Conservation (phyloP, 2,888 invertebrate genomes). For the Apodemia hepburni region DNA sequence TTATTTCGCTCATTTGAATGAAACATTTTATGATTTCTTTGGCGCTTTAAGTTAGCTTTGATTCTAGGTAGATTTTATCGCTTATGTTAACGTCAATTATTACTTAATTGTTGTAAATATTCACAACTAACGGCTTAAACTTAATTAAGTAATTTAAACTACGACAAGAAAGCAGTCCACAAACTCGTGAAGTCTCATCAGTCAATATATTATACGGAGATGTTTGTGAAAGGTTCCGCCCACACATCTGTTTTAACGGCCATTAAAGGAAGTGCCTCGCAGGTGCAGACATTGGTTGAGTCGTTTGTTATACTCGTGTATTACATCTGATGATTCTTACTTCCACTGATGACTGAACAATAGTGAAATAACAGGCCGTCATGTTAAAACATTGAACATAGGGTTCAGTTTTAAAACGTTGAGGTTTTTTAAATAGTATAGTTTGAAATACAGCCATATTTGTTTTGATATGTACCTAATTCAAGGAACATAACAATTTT, state of each 20-base stretch:
- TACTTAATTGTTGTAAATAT: neutral
- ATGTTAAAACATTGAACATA: neutral
- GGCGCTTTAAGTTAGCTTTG: no score
- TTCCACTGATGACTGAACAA: neutral
- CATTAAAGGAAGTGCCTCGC: conserved; percentile 16
- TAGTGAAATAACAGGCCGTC: neutral
- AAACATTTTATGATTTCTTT: no score
- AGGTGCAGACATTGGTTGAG: conserved; percentile 13
- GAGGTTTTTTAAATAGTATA: no score
- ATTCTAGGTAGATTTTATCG: neutral
- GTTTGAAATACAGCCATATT: no score
- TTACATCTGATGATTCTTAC: neutral
- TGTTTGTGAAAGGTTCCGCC: conserved; percentile 12
- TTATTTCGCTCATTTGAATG: no score
- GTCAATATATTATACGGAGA: conserved; percentile 11
- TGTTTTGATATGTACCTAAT: no score
- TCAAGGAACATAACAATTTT: no score
- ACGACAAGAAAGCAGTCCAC: neutral
- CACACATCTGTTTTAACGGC: conserved; percentile 7
- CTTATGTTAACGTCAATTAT: neutral
- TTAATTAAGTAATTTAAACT: neutral
- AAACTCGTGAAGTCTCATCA: conserved; percentile 8
- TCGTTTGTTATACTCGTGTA: neutral
- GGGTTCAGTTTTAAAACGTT: no score
- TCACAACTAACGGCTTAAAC: neutral